Conservation (phyloP, 1,140 invertebrate species). For the Anadara kagoshimensis region DNA sequence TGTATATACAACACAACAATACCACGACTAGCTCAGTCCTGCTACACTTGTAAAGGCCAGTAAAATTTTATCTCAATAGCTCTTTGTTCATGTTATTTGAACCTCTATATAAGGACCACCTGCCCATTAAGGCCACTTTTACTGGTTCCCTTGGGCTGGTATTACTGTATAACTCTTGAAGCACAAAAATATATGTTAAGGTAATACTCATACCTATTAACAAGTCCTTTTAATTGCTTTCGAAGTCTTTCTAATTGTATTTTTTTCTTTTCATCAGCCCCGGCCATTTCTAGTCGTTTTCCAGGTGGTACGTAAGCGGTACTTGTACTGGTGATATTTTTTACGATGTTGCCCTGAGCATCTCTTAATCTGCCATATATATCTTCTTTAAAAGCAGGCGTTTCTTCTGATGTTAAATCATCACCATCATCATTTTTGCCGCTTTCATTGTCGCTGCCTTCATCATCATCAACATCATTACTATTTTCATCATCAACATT, state of each 20-base stretch:
- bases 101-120: no score
- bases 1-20: no score
- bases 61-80: no score
- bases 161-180: no score
- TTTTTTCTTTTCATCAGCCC: conserved; percentile 76
- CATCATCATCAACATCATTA: conserved; percentile 29
- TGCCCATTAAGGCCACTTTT: no score
- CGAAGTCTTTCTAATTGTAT: conserved; percentile 80
- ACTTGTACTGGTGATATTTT: conserved; percentile 72
- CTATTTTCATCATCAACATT: conserved; percentile 25
- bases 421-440: conserved; percentile 4
- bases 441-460: background rate
- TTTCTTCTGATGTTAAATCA: conserved; percentile 57
- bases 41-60: no score
- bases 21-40: no score
- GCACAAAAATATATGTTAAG: background rate
- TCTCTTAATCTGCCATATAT: conserved; percentile 93
- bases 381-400: conserved; percentile 84
- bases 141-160: no score
- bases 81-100: no score
- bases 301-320: conserved; percentile 90
- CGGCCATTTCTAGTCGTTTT: conserved; percentile 76
- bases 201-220: conserved; percentile 81
- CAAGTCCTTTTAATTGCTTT: conserved; percentile 88
- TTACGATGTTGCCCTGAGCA: conserved; percentile 85